A percentile compares a stretch with the other conserved stretches of the same genome.
Evolutionary conservation across 2,113 vertebrate species (phyloP).

Genomic region (Prolemur simus): DNA sequence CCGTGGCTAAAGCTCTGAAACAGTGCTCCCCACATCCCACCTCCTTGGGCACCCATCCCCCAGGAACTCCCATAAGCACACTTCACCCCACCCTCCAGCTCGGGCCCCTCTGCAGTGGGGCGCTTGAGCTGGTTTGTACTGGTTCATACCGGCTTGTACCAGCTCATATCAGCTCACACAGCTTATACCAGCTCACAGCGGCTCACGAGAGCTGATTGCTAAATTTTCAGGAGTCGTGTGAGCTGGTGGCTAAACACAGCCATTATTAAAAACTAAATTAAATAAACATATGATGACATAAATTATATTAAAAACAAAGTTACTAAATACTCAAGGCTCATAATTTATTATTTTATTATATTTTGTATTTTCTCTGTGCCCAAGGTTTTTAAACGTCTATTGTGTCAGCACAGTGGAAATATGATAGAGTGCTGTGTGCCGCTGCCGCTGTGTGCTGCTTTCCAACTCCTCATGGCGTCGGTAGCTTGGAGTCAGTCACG

Average conservation of each 20-base stretch:
- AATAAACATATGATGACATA: neutral
- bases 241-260: neutral
- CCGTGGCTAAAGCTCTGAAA: neutral
- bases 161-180: neutral
- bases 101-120: neutral
- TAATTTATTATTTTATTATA: neutral
- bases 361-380: neutral
- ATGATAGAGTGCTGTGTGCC: too few species aligned
- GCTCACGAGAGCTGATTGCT: neutral
- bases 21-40: neutral
- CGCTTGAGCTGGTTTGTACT: neutral
- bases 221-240: neutral
- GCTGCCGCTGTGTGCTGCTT: neutral
- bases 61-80: neutral
- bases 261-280: constrained; percentile 21
- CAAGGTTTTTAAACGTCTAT: neutral
- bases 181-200: neutral
- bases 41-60: neutral
- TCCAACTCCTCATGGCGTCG: neutral
- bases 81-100: neutral
- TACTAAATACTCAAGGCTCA: neutral
- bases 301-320: neutral
- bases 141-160: neutral
- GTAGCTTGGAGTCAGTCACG: neutral
- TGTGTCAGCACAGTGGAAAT: neutral